Conservation (phyloP, 2,888 invertebrate species). For the Erebia epiphron region DNA sequence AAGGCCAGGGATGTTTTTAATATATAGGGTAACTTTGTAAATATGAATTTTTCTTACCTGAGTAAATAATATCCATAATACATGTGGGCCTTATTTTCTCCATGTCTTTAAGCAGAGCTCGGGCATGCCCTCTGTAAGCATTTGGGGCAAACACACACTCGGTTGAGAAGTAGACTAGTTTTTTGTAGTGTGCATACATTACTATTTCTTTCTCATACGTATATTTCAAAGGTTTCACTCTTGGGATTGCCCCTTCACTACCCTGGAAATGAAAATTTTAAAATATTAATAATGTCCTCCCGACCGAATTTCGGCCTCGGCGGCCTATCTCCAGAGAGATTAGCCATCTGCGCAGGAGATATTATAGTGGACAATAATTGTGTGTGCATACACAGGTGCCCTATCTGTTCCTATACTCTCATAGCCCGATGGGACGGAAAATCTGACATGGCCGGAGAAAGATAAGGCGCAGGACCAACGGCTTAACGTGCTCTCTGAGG, state of each 20-base stretch:
- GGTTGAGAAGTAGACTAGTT: constrained; percentile 98
- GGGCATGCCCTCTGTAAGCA: constrained; percentile 96
- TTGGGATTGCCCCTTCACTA: constrained; percentile 91
- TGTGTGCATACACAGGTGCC: no score
- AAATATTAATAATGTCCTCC: not conserved
- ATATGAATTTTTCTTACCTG: constrained; percentile 78
- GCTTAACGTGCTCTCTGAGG: no score
- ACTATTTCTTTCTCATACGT: constrained; percentile 99
- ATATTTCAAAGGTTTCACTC: constrained; percentile 98
- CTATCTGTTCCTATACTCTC: no score
- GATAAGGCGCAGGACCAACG: no score
- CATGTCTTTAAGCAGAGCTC: constrained; percentile 95
- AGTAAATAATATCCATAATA: constrained; percentile 96
- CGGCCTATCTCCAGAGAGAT: no score
- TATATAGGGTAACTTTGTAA: not conserved
- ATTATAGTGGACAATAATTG: no score
- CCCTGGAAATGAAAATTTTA: constrained; percentile 74
- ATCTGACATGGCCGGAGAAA: no score
- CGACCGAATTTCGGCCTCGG: no score
- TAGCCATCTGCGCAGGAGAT: no score
- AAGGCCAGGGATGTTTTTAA: no score
- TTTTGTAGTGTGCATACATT: constrained; percentile 99
- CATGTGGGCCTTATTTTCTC: constrained; percentile 96
- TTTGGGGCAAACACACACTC: constrained; percentile 99
- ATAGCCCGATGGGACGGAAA: no score